A percentile compares a stretch with the other conserved stretches of the same genome.
Evolutionary conservation across 1,140 invertebrate genomes (phyloP).

Genomic region (Magallana ariakensis): DNA sequence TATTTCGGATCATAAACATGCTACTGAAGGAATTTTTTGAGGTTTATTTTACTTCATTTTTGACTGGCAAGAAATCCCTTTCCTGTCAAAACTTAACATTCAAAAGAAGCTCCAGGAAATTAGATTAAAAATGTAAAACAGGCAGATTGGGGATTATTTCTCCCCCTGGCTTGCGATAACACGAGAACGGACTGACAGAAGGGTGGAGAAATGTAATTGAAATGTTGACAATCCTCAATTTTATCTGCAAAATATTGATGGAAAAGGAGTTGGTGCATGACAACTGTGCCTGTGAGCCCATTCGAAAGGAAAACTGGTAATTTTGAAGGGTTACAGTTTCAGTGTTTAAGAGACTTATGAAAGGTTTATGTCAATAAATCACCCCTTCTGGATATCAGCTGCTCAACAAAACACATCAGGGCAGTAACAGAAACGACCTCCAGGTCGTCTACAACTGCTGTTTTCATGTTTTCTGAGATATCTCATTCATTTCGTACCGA

Average conservation of each 20-base stretch:
- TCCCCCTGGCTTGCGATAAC: background rate
- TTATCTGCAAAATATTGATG: slow-evolving; percentile 19
- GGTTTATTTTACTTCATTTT: background rate
- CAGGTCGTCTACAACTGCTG: background rate
- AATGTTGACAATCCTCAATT: slow-evolving; percentile 29
- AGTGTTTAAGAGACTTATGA: slow-evolving; percentile 7
- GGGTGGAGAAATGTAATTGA: slow-evolving; percentile 17
- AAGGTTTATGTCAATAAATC: slow-evolving; percentile 24
- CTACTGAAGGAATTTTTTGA: background rate
- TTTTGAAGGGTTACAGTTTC: slow-evolving; percentile 10
- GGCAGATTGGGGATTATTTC: slow-evolving; percentile 7
- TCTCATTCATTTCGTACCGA: background rate
- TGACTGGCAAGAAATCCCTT: slow-evolving; percentile 14
- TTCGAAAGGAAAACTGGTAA: background rate
- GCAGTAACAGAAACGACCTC: background rate
- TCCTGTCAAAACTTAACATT: slow-evolving; percentile 3
- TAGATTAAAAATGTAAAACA: slow-evolving; percentile 33
- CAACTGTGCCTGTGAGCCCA: background rate
- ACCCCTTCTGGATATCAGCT: background rate
- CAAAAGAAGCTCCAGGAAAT: background rate
- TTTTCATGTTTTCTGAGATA: background rate
- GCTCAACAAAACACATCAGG: background rate
- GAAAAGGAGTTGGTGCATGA: slow-evolving; percentile 15
- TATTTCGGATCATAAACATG: background rate
- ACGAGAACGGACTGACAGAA: background rate